Percentiles rank a stretch among this genome's conserved stretches.
phyloP scores from a whole-genome alignment of 2,888 invertebrate genomes.

The Matsumyia berberina region DNA sequence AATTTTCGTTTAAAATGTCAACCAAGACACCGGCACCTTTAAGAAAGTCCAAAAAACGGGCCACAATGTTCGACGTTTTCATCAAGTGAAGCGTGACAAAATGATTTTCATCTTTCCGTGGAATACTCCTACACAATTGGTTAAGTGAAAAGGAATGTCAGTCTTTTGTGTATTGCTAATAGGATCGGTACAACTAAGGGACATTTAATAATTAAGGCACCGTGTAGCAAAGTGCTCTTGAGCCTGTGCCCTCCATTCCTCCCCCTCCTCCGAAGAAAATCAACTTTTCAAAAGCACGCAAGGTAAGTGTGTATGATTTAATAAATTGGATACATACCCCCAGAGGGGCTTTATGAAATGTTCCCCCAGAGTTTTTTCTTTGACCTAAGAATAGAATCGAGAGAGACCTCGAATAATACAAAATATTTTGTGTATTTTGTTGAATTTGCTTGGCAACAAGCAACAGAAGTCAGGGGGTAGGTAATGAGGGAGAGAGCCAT shows the following conservation, averaged over 20 bases:
- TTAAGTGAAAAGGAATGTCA: conserved; percentile 17
- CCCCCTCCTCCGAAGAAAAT: conserved; percentile 29
- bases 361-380: background rate
- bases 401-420: background rate
- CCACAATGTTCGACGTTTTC: conserved; percentile 1
- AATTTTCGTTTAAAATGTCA: conserved; percentile 12
- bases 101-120: background rate
- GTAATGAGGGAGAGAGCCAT: too few species aligned
- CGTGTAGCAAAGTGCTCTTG: conserved; percentile 9
- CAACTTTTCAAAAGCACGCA: conserved; percentile 31
- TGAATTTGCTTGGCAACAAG: too few species aligned
- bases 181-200: conserved; percentile 3
- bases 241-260: too few species aligned
- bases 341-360: conserved; percentile 10
- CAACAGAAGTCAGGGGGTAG: too few species aligned
- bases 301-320: conserved; percentile 54
- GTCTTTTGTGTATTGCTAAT: conserved; percentile 5
- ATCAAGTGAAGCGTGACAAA: conserved; percentile 4
- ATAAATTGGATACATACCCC: conserved; percentile 32
- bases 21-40: conserved; percentile 9
- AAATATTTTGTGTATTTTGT: too few species aligned
- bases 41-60: conserved; percentile 4
- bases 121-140: background rate
- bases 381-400: conserved; percentile 30
- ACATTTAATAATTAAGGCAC: conserved; percentile 1